Base-by-base conservation (phyloP, 64 coral and sea anemone genomes). In the Acropora tenuis region DNA sequence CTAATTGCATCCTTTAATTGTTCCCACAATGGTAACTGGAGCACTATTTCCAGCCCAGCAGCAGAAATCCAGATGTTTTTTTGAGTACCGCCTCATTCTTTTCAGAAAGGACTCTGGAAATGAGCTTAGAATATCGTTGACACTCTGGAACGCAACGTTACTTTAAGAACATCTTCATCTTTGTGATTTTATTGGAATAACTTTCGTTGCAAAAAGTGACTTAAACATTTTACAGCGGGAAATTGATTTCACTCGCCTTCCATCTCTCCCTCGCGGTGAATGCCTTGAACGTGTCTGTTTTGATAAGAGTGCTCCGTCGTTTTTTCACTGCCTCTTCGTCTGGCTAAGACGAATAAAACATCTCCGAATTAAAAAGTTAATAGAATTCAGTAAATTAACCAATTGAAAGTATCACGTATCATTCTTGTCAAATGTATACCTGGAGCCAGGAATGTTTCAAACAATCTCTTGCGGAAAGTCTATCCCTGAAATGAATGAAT, bases 211-310 rank as follows among this genome's bases (percentile, higher is more conserved):
- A 13, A 66, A 90, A 4, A 49, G 2, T 9, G 5, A 69, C 2
- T 40, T 50, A 43, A 4, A 46, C 42, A 71, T 48, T 30, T 57
- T 7, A 30, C 9, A 50, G 40, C 10, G 41, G 59, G 5, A 86
- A 20, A 43, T 16, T 4, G 4, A 3, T 3, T 72, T 8, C 18
- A 80, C 86, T 80, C 66, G 92, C 94, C 86, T 93, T 92, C 94
- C 94, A 96, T 13, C 90, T 87, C n/a, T 87, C 90, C 12, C 94
- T 74, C 9, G 94, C 94, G 50, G 90, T 92, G 43, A 96, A 96
- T 50, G 87, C 87, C 69, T 79, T 89, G 78, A 96, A 93, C 1
- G 90, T 47, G 16, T 88, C 74, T 0, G 94, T 96, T 74, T 93
- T 96, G 87, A 96, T 96, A 3, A 84, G 48, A 42, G 73, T 89